These are phyloP conservation scores for Miltochrista miniata DNA, from an alignment of 2,888 invertebrate species.

Conservation along the genomic window DNA sequence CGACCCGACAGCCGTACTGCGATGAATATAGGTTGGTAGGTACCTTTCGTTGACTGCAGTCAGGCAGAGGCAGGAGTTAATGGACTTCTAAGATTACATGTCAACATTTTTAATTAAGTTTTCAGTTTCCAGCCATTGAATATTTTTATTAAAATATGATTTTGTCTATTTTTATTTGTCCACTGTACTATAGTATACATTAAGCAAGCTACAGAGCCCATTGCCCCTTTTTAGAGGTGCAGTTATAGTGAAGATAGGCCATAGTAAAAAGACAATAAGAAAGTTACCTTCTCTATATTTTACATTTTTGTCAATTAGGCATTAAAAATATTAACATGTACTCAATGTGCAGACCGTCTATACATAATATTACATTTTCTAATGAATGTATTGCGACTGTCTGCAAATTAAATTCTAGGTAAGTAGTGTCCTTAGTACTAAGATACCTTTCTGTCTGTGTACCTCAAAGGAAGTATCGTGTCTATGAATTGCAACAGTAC, in stretches of 20 bases:
- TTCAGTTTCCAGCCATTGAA: neutral
- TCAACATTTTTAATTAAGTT: neutral
- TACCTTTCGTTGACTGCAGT: no score
- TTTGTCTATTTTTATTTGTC: no score
- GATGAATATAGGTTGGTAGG: slow-evolving; percentile 1
- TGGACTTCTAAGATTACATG: neutral
- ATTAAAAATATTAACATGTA: neutral
- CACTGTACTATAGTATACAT: no score
- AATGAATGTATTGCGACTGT: neutral
- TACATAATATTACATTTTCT: no score
- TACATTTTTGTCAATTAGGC: no score
- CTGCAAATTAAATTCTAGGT: neutral
- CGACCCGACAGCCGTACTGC: neutral
- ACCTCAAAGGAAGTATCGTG: neutral
- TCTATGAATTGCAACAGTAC: no score
- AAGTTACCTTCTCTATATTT: no score
- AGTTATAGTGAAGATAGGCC: no score
- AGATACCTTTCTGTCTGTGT: neutral
- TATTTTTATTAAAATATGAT: no score
- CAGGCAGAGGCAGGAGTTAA: slow-evolving; percentile 2
- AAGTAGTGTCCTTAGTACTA: neutral
- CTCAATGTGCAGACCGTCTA: neutral
- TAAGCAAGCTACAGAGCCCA: no score
- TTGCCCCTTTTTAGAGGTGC: no score
- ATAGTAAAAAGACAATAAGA: no score